Evolutionary conservation across 2,797 vertebrate species (phyloP).

Genomic region (Macropodus opercularis): DNA sequence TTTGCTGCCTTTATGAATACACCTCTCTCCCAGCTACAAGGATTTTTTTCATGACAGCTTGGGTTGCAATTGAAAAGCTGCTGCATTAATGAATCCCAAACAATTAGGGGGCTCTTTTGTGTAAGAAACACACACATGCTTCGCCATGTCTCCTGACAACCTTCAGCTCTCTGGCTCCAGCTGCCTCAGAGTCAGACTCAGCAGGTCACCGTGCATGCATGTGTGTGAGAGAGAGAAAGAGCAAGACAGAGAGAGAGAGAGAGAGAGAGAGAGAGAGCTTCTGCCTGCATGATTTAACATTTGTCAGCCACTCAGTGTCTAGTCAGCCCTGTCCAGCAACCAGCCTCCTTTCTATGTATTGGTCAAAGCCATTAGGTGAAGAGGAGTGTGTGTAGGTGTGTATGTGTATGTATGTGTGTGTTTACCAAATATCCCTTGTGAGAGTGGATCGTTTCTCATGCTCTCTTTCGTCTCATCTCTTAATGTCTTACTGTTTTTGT

Average conservation of each 20-base stretch:
- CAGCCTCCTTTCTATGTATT: slow-evolving; percentile 71
- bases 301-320: slow-evolving; percentile 79
- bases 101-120: slow-evolving; percentile 85
- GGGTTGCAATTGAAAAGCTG: slow-evolving; percentile 85
- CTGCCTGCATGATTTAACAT: slow-evolving; percentile 81
- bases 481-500: slow-evolving; percentile 66
- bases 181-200: slow-evolving; percentile 79
- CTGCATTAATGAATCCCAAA: slow-evolving; percentile 86
- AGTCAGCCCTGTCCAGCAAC: slow-evolving; percentile 72
- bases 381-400: slow-evolving; percentile 35
- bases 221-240: slow-evolving; percentile 17
- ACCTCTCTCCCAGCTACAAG: slow-evolving; percentile 74
- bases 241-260: slow-evolving; percentile 4
- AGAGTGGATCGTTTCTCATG: slow-evolving; percentile 66
- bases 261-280: slow-evolving; percentile 49
- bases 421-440: slow-evolving; percentile 56
- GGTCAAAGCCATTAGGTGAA: slow-evolving; percentile 76
- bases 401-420: slow-evolving; percentile 34
- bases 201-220: slow-evolving; percentile 63
- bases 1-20: slow-evolving; percentile 73
- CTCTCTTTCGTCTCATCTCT: slow-evolving; percentile 59
- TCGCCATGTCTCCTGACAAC: slow-evolving; percentile 81
- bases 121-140: slow-evolving; percentile 81
- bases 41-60: slow-evolving; percentile 78
- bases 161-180: slow-evolving; percentile 81